These are phyloP conservation scores for Metaphire vulgaris DNA, from an alignment of 1,140 invertebrate genomes.

Conservation along the genomic window DNA sequence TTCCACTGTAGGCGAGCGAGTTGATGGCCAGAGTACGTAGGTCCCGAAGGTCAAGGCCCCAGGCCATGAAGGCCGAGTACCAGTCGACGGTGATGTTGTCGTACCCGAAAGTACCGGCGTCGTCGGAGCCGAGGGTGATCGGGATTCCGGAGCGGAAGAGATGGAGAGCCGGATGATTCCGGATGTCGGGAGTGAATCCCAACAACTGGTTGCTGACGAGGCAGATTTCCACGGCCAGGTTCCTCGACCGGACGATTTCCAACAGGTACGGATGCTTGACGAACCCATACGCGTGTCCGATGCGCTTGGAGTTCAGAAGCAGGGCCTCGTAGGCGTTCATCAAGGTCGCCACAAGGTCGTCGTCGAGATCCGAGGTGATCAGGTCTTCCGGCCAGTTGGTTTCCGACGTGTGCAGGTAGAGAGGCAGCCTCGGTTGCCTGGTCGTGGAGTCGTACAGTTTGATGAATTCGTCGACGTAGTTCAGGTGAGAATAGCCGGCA, in stretches of 20 bases:
- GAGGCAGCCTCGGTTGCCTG: slow-evolving; percentile 22
- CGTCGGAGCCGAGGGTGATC: too few relatives aligned
- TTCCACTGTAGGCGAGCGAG: slow-evolving; percentile 34
- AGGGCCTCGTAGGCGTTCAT: slow-evolving; percentile 37
- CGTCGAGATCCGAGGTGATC: slow-evolving; percentile 29
- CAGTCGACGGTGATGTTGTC: slow-evolving; percentile 39
- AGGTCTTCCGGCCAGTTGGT: slow-evolving; percentile 38
- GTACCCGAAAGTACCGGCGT: too few relatives aligned
- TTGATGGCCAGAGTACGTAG: slow-evolving; percentile 35
- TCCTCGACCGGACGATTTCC: slow-evolving; percentile 31
- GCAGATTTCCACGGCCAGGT: slow-evolving; percentile 36
- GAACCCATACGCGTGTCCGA: slow-evolving; percentile 37
- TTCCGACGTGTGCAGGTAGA: slow-evolving; percentile 34
- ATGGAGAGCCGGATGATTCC: slow-evolving; percentile 36
- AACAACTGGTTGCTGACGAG: slow-evolving; percentile 38
- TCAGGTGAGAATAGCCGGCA: slow-evolving; percentile 35
- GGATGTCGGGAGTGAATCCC: slow-evolving; percentile 36
- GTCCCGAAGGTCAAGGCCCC: slow-evolving; percentile 35
- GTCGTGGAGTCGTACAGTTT: slow-evolving; percentile 25
- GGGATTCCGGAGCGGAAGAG: slow-evolving; percentile 36
- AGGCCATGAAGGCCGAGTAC: too few relatives aligned
- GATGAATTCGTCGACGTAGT: slow-evolving; percentile 33
- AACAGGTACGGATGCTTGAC: slow-evolving; percentile 36
- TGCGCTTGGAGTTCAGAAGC: slow-evolving; percentile 32
- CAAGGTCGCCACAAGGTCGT: slow-evolving; percentile 33